phyloP scores from a whole-genome alignment of 2,113 vertebrate species.

The Gambusia holbrooki region DNA sequence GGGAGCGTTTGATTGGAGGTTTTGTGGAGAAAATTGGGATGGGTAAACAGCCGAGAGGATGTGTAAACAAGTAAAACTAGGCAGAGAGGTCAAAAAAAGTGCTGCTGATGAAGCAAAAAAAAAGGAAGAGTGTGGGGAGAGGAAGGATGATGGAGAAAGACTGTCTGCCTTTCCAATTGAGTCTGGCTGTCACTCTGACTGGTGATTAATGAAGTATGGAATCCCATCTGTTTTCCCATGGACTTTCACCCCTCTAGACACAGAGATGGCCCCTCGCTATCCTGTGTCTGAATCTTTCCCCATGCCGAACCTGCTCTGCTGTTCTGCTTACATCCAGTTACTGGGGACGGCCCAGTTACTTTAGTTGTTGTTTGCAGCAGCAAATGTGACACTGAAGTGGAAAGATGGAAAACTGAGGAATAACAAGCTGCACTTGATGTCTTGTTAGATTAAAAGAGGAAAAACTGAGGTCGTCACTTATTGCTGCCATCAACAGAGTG shows the following conservation, averaged over 20 bases:
- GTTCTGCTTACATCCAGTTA: not conserved
- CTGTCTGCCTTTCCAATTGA: conserved; percentile 58
- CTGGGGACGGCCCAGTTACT: conserved; percentile 21
- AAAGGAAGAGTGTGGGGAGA: not conserved
- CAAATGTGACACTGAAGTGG: not conserved
- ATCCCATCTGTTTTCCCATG: conserved; percentile 59
- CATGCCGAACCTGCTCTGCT: not conserved
- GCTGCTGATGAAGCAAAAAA: conserved; percentile 1
- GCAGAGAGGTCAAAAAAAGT: conserved; percentile 47
- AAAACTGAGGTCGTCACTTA: conserved; percentile 27
- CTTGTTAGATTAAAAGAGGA: conserved; percentile 30
- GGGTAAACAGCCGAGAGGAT: not conserved
- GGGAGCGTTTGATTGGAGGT: not conserved
- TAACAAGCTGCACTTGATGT: conserved; percentile 17
- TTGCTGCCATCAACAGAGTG: conserved; percentile 9
- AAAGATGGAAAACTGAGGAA: conserved; percentile 1
- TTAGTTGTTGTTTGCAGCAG: not conserved
- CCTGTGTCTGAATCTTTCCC: conserved; percentile 16
- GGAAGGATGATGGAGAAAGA: conserved; percentile 37
- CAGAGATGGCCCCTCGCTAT: conserved; percentile 30
- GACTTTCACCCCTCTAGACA: conserved; percentile 38
- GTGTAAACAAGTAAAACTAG: not conserved
- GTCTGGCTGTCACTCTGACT: conserved; percentile 47
- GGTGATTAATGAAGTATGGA: conserved; percentile 67
- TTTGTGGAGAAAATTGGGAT: conserved; percentile 1